Base-by-base conservation (phyloP, 1,140 invertebrate genomes). In the Dendrolimus kikuchii region DNA sequence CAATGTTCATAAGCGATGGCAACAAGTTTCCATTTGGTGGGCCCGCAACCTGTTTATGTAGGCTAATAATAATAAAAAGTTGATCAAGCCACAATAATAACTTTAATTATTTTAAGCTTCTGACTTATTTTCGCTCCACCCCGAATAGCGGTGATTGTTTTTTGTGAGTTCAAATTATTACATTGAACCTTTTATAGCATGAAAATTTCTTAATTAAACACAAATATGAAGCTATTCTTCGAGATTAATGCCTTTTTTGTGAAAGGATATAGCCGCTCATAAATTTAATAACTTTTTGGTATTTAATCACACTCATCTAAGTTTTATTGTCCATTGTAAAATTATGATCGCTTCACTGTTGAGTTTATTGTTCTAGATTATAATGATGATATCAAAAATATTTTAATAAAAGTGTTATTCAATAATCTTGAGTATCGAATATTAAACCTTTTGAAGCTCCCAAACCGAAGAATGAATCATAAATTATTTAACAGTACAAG, bases 181-280 rank as follows among this genome's bases (percentile, higher is more conserved):
- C 53, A 54, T 61, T 46, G 58, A 55, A 51, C 62, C 66, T 62
- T 62, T 71, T 76, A 77, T 72, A 77, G 71, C 71, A 74, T 76
- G 64, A 78, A 77, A 78, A 77, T 74, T 62, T 60, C 59, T 74
- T 81, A 81, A 81, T 81, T 81, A 78, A 78, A 81, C 73, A 72
- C 68, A 75, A 78, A 77, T 68, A 75, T 64, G 58, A 68, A 68
- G 69, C 67, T 63, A 70, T 73, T 77, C 65, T 70, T 72, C 56
- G 65, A 65, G 70, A 70, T 80, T 71, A 76, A 71, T 71, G 73
- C 68, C 71, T 72, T 74, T 71, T 77, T 71, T 73, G 55, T 75
- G 51, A 71, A 69, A 70, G 68, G 60, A 62, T 69, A 69, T 68
- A 64, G 74, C 74, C 73, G 74, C 74, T 71, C 71, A 71, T 74